Evolutionary conservation across 37 sponge, comb jelly and placozoan species (phyloP).

Genomic region (Eunapius fragilis): DNA sequence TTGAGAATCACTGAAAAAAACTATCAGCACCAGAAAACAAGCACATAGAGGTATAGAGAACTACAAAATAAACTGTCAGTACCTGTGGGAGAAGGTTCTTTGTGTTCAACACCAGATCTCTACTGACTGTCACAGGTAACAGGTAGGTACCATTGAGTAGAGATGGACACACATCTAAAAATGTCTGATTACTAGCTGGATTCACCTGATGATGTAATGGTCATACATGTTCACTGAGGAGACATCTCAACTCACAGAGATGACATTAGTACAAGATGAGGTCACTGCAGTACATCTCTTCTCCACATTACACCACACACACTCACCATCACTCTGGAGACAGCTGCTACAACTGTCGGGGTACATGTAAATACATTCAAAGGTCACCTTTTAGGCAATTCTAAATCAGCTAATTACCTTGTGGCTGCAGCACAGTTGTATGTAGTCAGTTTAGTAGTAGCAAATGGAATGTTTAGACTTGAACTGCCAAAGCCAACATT

Average conservation of each 20-base stretch:
- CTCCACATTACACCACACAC: constrained; percentile 48
- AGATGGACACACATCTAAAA: constrained; percentile 39
- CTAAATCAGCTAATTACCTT: neutral
- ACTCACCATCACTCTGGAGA: constrained; percentile 28
- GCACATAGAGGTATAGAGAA: too few species aligned
- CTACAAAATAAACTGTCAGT: neutral
- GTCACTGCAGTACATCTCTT: constrained; percentile 48
- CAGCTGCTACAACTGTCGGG: constrained; percentile 37
- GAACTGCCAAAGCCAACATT: constrained; percentile 49
- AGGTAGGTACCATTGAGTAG: constrained; percentile 11
- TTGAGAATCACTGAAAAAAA: too few species aligned
- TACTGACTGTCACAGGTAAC: constrained; percentile 20
- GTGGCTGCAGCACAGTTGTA: constrained; percentile 20
- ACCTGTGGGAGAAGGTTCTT: constrained; percentile 35
- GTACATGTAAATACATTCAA: neutral
- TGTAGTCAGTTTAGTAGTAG: constrained; percentile 25
- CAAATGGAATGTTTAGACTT: constrained; percentile 17
- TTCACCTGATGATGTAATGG: neutral
- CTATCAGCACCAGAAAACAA: too few species aligned
- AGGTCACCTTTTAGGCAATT: neutral
- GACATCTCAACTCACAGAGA: neutral
- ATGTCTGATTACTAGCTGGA: neutral
- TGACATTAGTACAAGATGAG: constrained; percentile 4
- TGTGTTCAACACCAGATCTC: constrained; percentile 22
- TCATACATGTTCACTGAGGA: neutral